These are phyloP conservation scores for Crotophaga sulcirostris DNA, from an alignment of 2,113 vertebrate species.

Conservation along the genomic window DNA sequence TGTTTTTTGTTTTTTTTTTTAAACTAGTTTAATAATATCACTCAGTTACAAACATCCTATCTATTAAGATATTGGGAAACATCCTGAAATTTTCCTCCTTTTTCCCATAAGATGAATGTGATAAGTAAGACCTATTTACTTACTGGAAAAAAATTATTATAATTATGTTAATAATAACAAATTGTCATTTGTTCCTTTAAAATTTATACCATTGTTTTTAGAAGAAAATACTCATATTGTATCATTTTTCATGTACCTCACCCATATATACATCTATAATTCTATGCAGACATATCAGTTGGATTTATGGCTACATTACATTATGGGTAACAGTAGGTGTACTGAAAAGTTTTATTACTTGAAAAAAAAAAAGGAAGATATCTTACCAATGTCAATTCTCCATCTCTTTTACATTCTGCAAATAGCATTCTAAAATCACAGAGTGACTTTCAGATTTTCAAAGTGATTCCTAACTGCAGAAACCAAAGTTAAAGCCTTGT, in stretches of 20 bases:
- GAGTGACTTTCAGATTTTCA: background rate
- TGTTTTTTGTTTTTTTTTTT: background rate
- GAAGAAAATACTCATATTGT: background rate
- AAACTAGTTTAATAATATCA: background rate
- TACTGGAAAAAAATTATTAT: background rate
- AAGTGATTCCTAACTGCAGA: background rate
- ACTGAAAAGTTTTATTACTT: background rate
- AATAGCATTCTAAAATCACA: background rate
- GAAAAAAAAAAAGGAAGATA: background rate
- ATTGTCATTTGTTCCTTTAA: background rate
- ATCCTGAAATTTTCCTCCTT: background rate
- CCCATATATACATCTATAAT: background rate
- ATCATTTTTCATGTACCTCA: background rate
- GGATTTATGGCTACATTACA: background rate
- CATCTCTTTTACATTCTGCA: background rate
- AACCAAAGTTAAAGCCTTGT: too few species aligned
- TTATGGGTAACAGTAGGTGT: too few species aligned
- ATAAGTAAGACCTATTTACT: background rate
- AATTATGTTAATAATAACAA: background rate
- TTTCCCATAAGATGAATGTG: rapidly evolving
- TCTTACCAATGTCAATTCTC: background rate
- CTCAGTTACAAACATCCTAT: background rate
- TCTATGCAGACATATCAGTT: background rate
- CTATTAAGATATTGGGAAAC: background rate
- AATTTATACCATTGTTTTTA: background rate